Percentiles rank a stretch among this genome's conserved stretches.
These are phyloP conservation scores for Oceanites oceanicus DNA, from an alignment of 2,113 vertebrate species.

Conservation along the genomic window DNA sequence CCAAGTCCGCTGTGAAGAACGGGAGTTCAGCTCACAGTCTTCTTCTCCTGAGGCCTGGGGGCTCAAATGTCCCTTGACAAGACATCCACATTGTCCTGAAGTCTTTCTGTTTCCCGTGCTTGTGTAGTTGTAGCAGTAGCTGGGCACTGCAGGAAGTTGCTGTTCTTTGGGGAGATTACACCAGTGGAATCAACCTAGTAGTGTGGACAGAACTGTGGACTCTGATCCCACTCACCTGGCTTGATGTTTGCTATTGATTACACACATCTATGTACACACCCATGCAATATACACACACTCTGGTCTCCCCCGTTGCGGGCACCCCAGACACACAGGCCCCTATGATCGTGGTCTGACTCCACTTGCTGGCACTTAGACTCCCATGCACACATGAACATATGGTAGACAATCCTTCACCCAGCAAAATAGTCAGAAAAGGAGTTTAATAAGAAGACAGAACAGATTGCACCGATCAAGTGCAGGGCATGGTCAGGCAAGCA, in stretches of 20 bases:
- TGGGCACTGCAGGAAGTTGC: background rate
- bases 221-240: background rate
- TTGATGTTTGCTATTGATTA: background rate
- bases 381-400: background rate
- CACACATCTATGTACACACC: accelerated
- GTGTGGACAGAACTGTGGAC: background rate
- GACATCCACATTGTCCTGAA: background rate
- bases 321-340: background rate
- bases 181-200: background rate
- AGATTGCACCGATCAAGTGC: background rate
- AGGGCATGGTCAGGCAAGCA: background rate
- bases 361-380: background rate
- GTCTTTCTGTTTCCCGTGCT: background rate
- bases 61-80: background rate
- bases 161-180: background rate
- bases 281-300: background rate
- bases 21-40: background rate
- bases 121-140: background rate
- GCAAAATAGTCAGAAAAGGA: background rate
- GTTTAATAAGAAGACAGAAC: background rate
- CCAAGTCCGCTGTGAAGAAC: background rate
- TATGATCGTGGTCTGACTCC: background rate
- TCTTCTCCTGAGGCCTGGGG: background rate
- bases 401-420: background rate
- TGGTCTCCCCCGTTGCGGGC: background rate